Percentiles rank a stretch among this genome's conserved stretches.
phyloP scores from a whole-genome alignment of 2,888 invertebrate species.

The Protonemura montana region DNA sequence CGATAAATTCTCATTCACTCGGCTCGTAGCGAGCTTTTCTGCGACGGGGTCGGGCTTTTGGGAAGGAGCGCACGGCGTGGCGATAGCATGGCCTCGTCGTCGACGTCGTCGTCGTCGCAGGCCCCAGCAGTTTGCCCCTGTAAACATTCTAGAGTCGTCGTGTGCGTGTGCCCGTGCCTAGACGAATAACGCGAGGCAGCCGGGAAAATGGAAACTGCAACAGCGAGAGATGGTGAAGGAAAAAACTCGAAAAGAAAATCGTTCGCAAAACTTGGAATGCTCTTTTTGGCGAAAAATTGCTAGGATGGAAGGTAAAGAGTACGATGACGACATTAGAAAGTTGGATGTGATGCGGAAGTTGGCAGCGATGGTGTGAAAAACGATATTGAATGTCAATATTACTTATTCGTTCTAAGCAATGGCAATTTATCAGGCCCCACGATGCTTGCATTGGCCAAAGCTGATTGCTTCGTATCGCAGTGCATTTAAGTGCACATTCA shows the following conservation, averaged over 20 bases:
- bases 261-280: too few relatives aligned
- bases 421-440: not conserved
- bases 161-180: not conserved
- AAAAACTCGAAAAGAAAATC: not conserved
- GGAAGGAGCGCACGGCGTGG: not conserved
- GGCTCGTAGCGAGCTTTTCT: constrained; percentile 2
- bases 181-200: not conserved
- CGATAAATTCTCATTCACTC: constrained; percentile 47
- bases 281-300: too few relatives aligned
- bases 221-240: not conserved
- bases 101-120: not conserved
- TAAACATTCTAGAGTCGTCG: constrained; percentile 37
- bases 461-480: not conserved
- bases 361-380: too few relatives aligned
- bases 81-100: not conserved
- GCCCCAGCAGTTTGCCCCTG: constrained; percentile 17
- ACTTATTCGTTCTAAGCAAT: not conserved
- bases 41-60: not conserved
- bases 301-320: too few relatives aligned
- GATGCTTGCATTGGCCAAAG: not conserved
- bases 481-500: not conserved
- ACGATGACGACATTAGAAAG: not conserved
- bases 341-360: too few relatives aligned
- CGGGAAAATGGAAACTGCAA: constrained; percentile 21
- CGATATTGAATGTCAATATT: not conserved